A percentile compares a stretch with the other conserved stretches of the same genome.
phyloP scores from a whole-genome alignment of 2,888 invertebrate species.

The Papilio elwesi region DNA sequence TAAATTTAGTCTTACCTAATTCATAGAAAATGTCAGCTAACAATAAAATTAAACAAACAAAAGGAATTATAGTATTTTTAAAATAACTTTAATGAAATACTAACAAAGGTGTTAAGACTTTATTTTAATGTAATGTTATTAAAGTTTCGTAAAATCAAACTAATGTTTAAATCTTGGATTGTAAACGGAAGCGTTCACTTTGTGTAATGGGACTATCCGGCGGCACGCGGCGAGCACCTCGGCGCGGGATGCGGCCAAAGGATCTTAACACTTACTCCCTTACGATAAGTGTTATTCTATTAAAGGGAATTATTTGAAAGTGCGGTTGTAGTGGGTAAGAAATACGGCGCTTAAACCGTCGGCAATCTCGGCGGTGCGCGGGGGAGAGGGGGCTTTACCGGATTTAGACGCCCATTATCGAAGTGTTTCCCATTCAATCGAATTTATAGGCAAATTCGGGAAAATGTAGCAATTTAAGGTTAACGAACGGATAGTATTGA shows the following conservation, averaged over 20 bases:
- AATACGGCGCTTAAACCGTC: slow-evolving; percentile 32
- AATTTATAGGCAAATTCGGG: slow-evolving; percentile 37
- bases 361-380: slow-evolving; percentile 28
- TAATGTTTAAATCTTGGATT: background rate
- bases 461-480: slow-evolving; percentile 23
- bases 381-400: slow-evolving; percentile 7
- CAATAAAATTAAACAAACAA: too few relatives aligned
- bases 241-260: background rate
- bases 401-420: slow-evolving; percentile 38
- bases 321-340: slow-evolving; percentile 29
- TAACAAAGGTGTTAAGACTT: too few relatives aligned
- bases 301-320: slow-evolving; percentile 10
- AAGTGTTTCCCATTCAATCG: slow-evolving; percentile 34
- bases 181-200: slow-evolving; percentile 25
- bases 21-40: too few relatives aligned
- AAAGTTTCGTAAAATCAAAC: too few relatives aligned
- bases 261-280: slow-evolving; percentile 10
- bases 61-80: too few relatives aligned
- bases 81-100: too few relatives aligned
- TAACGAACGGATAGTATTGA: slow-evolving; percentile 26
- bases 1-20: too few relatives aligned
- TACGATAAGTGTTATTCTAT: background rate
- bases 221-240: background rate
- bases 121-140: too few relatives aligned
- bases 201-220: slow-evolving; percentile 16